Conservation (phyloP, 2,888 invertebrate species). For the Petrolisthes manimaculis region DNA sequence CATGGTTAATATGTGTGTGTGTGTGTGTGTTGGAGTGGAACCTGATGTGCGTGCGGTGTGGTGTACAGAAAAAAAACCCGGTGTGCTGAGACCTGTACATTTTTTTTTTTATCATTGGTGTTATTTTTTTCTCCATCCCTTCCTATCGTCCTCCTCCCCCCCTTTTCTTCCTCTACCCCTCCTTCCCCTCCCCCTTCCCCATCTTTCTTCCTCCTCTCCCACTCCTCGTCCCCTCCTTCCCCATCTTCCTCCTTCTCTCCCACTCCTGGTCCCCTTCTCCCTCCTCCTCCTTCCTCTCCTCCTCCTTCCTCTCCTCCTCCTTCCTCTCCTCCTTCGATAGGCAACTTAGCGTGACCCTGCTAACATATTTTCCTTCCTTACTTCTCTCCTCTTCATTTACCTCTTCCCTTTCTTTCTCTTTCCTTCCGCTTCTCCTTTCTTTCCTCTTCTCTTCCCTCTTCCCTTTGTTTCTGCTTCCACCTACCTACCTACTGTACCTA, state of each 20-base stretch:
- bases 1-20: too few species aligned
- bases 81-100: too few species aligned
- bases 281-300: conserved; percentile 1
- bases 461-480: background rate
- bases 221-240: background rate
- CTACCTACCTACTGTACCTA: background rate
- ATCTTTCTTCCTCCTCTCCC: background rate
- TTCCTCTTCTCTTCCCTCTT: background rate
- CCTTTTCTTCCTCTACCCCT: background rate
- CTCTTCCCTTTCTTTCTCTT: background rate
- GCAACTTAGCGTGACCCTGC: background rate
- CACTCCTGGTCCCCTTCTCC: background rate
- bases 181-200: background rate
- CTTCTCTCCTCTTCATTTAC: background rate
- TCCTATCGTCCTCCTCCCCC: background rate
- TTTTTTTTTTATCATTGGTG: background rate
- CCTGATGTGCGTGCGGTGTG: too few species aligned
- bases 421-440: background rate
- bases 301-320: background rate
- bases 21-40: too few species aligned
- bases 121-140: background rate
- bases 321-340: background rate
- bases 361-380: background rate
- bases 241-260: background rate
- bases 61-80: too few species aligned